Percentiles rank a stretch among this genome's conserved stretches.
Conservation (phyloP, 2,888 invertebrate genomes). For the Drosophila mayaguana region DNA sequence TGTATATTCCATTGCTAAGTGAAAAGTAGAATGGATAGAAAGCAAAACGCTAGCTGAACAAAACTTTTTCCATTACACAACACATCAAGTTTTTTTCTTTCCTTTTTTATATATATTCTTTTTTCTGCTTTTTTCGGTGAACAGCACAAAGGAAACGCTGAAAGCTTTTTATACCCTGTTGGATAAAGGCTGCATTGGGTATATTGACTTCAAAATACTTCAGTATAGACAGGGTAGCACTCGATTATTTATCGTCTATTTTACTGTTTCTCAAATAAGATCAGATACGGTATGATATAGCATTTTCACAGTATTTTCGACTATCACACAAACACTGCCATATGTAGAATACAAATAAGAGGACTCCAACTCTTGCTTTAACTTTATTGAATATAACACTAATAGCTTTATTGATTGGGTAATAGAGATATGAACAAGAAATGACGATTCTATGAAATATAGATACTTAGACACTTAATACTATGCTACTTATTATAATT, state of each 20-base stretch:
- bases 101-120: conserved; percentile 38
- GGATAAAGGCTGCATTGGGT: conserved; percentile 36
- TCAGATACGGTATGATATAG: background rate
- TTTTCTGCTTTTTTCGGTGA: conserved; percentile 58
- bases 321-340: background rate
- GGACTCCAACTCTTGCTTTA: no score
- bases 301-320: background rate
- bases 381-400: background rate
- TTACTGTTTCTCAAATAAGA: background rate
- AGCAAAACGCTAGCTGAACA: conserved; percentile 76
- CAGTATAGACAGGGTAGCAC: background rate
- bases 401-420: background rate
- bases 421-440: background rate
- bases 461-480: conserved; percentile 9
- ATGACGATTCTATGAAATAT: background rate
- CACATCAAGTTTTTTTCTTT: conserved; percentile 70
- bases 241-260: no score
- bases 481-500: conserved; percentile 35
- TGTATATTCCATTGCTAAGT: conserved; percentile 55
- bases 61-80: conserved; percentile 79
- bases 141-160: conserved; percentile 71
- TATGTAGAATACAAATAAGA: background rate
- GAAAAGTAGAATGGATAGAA: conserved; percentile 72
- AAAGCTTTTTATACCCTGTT: conserved; percentile 73
- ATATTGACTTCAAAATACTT: conserved; percentile 41